Evolutionary conservation across 2,113 vertebrate genomes (phyloP).

Genomic region (Anoplopoma fimbria): DNA sequence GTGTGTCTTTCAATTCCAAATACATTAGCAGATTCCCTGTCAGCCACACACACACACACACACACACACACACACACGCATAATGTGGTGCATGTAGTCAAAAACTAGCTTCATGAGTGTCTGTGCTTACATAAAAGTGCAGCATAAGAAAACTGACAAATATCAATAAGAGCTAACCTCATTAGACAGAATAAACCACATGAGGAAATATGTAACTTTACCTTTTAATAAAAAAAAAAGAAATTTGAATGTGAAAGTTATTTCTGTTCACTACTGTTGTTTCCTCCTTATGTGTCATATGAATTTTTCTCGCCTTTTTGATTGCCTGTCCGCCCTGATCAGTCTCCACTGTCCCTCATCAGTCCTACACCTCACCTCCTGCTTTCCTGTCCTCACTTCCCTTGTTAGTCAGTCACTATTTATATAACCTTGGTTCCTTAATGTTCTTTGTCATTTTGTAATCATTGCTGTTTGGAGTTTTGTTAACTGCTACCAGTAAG

Average conservation of each 20-base stretch:
- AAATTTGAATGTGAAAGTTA: background rate
- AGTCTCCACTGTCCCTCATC: no score
- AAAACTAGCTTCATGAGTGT: background rate
- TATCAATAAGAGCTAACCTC: background rate
- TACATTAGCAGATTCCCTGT: background rate
- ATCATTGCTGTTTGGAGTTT: no score
- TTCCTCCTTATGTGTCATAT: no score
- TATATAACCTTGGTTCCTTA: no score
- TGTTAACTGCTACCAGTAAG: no score
- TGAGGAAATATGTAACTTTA: background rate
- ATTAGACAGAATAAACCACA: background rate
- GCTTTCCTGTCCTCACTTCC: no score
- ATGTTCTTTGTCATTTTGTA: no score
- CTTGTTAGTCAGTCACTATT: no score
- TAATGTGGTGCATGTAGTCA: no score
- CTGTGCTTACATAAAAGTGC: background rate
- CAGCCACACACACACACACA: background rate
- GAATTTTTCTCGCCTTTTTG: no score
- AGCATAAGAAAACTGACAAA: background rate
- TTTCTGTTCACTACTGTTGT: background rate
- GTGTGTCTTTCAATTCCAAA: slow-evolving; percentile 1
- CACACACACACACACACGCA: background rate
- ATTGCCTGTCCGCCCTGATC: no score
- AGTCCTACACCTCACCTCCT: no score
- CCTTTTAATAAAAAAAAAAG: background rate